These are phyloP conservation scores for Ibidorhyncha struthersii DNA, from an alignment of 2,113 vertebrate species.

Conservation along the genomic window DNA sequence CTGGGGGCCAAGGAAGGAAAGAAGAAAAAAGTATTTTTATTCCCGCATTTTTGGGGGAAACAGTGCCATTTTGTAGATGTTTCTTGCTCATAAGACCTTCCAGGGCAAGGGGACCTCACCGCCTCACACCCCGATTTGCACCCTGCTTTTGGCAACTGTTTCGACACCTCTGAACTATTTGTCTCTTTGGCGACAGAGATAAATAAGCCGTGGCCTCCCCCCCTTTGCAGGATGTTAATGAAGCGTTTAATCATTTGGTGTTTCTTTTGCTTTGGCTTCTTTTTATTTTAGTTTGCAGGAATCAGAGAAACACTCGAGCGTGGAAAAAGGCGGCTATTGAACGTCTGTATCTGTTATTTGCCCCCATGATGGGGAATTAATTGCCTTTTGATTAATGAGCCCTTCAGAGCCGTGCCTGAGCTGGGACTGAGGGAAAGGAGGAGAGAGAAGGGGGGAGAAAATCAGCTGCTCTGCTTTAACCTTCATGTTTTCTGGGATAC, in stretches of 20 bases:
- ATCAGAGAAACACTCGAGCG: slow-evolving; percentile 32
- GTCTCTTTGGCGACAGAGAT: neutral
- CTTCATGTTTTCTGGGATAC: neutral
- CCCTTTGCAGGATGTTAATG: slow-evolving; percentile 35
- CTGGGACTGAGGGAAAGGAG: neutral
- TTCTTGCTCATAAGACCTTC: neutral
- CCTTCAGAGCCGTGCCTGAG: slow-evolving; percentile 27
- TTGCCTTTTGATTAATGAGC: slow-evolving; percentile 72
- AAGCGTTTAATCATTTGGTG: slow-evolving; percentile 61
- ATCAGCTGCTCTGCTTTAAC: neutral
- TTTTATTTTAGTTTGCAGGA: slow-evolving; percentile 26
- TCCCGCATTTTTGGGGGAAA: neutral
- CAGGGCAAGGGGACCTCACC: neutral
- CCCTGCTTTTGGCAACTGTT: neutral
- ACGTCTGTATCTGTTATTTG: slow-evolving; percentile 54
- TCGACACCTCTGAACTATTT: neutral
- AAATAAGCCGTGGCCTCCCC: neutral
- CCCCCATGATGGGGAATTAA: slow-evolving; percentile 69
- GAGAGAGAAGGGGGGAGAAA: neutral
- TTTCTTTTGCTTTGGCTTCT: slow-evolving; percentile 40
- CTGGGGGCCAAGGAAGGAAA: neutral
- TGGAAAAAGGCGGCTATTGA: slow-evolving; percentile 4
- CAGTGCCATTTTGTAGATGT: fast-evolving
- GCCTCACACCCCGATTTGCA: neutral
- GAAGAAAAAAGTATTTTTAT: neutral